phyloP scores from a whole-genome alignment of 2,113 vertebrate genomes.

The Sciurus niger region DNA sequence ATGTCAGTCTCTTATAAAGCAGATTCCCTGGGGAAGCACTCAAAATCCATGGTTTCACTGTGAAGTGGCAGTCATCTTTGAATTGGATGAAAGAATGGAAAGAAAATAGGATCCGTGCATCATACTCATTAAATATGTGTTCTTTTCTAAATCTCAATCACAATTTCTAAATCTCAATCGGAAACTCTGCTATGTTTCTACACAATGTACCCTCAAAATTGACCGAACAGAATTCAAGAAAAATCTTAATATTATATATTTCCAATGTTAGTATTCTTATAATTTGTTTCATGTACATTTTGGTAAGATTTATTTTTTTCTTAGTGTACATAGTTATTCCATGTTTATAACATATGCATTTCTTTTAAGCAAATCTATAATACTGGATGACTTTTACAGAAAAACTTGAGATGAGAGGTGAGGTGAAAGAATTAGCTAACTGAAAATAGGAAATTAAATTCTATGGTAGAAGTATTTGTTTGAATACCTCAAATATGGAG shows the following conservation, averaged over 20 bases:
- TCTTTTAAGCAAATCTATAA: constrained; percentile 15
- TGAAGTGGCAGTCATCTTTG: neutral
- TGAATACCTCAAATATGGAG: constrained; percentile 1
- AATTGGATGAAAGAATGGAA: neutral
- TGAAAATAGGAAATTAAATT: constrained; percentile 8
- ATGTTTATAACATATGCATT: neutral
- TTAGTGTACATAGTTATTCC: neutral
- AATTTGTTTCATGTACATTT: constrained; percentile 31
- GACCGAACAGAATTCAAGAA: neutral
- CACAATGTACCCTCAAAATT: neutral
- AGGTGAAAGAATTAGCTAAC: neutral
- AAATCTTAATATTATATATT: neutral
- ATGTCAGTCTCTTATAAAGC: constrained; percentile 51
- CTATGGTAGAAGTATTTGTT: neutral
- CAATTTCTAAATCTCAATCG: neutral
- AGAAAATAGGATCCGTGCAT: neutral
- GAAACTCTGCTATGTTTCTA: neutral
- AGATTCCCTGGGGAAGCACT: constrained; percentile 17
- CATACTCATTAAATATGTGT: neutral
- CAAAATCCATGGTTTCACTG: constrained; percentile 18
- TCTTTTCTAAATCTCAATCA: neutral
- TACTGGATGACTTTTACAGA: neutral
- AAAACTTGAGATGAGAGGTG: neutral
- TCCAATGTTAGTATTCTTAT: neutral
- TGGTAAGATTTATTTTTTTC: neutral